Conservation (phyloP, 1,140 invertebrate species). For the Orius insidiosus region DNA sequence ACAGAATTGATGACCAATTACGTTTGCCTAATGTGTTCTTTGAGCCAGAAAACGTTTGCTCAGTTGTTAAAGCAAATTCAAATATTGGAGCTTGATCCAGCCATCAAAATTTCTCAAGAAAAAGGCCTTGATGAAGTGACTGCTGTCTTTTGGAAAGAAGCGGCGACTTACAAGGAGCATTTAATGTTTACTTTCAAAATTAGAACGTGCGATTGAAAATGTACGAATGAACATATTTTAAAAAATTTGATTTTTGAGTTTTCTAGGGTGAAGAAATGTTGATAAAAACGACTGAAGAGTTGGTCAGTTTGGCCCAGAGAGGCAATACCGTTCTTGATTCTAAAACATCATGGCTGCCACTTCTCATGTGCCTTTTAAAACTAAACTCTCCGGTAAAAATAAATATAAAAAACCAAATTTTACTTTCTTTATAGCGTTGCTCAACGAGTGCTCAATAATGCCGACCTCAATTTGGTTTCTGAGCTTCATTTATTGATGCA, state of each 20-base stretch:
- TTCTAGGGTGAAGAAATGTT: conserved; percentile 17
- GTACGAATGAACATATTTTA: conserved; percentile 12
- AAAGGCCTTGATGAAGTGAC: conserved; percentile 19
- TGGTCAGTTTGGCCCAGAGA: conserved; percentile 21
- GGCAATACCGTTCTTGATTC: conserved; percentile 20
- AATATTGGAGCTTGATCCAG: conserved; percentile 17
- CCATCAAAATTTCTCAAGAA: conserved; percentile 15
- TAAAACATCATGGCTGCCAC: conserved; percentile 21
- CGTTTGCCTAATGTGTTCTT: conserved; percentile 17
- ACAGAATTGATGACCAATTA: conserved; percentile 16
- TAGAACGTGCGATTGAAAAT: conserved; percentile 20
- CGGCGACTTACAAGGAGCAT: conserved; percentile 22
- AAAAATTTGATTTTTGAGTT: background rate
- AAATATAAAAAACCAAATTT: too few species aligned
- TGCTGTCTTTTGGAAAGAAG: conserved; percentile 22
- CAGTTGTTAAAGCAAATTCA: conserved; percentile 14
- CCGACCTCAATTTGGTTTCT: conserved; percentile 21
- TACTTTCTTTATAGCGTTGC: conserved; percentile 2
- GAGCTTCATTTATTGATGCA: conserved; percentile 22
- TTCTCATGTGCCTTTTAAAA: conserved; percentile 21
- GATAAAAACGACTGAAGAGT: conserved; percentile 20
- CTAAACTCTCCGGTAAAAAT: conserved; percentile 19
- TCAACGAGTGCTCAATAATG: conserved; percentile 20
- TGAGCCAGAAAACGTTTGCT: conserved; percentile 15
- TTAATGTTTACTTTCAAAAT: conserved; percentile 19